Evolutionary conservation across 2,888 invertebrate genomes (phyloP).

Genomic region (Lasioglossum oenotherae): DNA sequence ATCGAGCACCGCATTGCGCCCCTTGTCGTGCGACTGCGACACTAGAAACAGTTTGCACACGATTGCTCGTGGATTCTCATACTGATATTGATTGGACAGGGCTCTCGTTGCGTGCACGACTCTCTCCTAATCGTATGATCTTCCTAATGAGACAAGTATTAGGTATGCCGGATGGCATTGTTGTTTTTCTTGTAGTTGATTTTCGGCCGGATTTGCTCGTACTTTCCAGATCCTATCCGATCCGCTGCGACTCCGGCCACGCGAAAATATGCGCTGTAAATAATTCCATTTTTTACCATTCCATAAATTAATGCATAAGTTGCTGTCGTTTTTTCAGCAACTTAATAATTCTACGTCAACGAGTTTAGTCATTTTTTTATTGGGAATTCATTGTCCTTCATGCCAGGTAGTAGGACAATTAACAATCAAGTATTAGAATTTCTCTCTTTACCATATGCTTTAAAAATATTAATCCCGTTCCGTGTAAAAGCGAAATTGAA

Average conservation of each 20-base stretch:
- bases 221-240: neutral
- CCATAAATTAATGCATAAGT: no score
- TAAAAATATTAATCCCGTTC: neutral
- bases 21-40: slow-evolving; percentile 69
- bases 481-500: neutral
- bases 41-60: slow-evolving; percentile 68
- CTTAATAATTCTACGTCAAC: no score
- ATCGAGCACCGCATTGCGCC: slow-evolving; percentile 70
- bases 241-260: neutral
- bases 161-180: slow-evolving; percentile 10
- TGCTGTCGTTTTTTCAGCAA: no score
- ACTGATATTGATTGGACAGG: slow-evolving; percentile 65
- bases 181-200: slow-evolving; percentile 1
- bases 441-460: neutral
- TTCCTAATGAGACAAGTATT: slow-evolving; percentile 47
- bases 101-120: slow-evolving; percentile 54
- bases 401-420: no score
- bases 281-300: neutral
- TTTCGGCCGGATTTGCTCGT: neutral
- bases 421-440: no score
- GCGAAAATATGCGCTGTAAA: neutral
- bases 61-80: slow-evolving; percentile 65
- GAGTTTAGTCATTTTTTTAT: no score
- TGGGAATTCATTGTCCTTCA: no score
- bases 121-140: slow-evolving; percentile 51